phyloP scores from a whole-genome alignment of 2,888 invertebrate genomes.

The Ferdinandea cuprea region DNA sequence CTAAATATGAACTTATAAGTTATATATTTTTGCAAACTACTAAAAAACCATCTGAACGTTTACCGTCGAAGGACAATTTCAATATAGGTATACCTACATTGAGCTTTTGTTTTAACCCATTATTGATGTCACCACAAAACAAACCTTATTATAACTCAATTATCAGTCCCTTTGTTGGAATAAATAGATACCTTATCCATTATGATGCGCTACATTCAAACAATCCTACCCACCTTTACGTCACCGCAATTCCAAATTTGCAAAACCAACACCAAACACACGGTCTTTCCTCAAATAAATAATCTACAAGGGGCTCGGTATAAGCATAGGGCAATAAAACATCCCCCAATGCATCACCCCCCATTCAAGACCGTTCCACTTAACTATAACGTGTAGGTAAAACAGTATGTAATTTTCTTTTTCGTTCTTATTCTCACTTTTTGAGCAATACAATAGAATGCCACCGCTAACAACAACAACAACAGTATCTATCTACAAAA shows the following conservation, averaged over 20 bases:
- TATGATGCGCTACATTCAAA: slow-evolving; percentile 19
- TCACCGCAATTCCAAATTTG: slow-evolving; percentile 40
- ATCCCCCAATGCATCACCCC: slow-evolving; percentile 53
- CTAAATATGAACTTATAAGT: too few species aligned
- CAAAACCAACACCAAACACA: background rate
- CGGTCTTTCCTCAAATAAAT: slow-evolving; percentile 49
- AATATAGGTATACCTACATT: too few species aligned
- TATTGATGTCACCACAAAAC: too few species aligned
- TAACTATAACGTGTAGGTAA: slow-evolving; percentile 36
- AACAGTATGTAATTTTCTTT: slow-evolving; percentile 50
- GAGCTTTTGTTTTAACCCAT: too few species aligned
- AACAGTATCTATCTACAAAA: slow-evolving; percentile 46
- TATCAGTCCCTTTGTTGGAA: too few species aligned
- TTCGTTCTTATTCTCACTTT: slow-evolving; percentile 14
- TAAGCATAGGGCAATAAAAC: slow-evolving; percentile 56
- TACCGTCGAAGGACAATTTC: too few species aligned
- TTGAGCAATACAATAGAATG: slow-evolving; percentile 36
- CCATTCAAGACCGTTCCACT: slow-evolving; percentile 28
- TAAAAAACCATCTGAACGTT: too few species aligned
- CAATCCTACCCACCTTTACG: slow-evolving; percentile 13
- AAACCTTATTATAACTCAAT: too few species aligned
- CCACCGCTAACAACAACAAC: slow-evolving; percentile 36
- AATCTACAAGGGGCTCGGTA: slow-evolving; percentile 51
- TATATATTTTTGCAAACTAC: too few species aligned
- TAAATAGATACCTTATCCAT: slow-evolving; percentile 1